phyloP scores from a whole-genome alignment of 2,113 vertebrate species.

The Pleuronectes platessa region DNA sequence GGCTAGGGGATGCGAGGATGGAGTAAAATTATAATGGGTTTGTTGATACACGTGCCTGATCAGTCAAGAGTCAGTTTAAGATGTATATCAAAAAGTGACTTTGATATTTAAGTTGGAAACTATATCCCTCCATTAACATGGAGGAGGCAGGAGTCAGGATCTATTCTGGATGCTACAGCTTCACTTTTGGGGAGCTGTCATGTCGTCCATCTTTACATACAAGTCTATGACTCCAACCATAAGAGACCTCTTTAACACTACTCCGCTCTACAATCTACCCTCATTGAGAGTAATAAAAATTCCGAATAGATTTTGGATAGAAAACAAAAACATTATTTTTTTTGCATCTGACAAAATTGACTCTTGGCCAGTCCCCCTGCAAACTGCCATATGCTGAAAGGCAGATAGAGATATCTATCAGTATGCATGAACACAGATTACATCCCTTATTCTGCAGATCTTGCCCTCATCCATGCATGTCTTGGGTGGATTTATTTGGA shows the following conservation, averaged over 20 bases:
- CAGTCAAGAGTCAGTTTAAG: too few species aligned
- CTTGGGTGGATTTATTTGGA: conserved; percentile 31
- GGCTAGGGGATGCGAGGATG: too few species aligned
- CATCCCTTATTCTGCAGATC: conserved; percentile 5
- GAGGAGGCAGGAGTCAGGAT: too few species aligned
- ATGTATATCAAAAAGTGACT: too few species aligned
- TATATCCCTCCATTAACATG: too few species aligned
- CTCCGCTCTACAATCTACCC: conserved; percentile 23
- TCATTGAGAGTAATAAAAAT: conserved; percentile 48
- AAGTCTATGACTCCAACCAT: too few species aligned
- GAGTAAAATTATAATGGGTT: too few species aligned
- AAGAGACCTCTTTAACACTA: conserved; percentile 15
- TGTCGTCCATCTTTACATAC: too few species aligned
- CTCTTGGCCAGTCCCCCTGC: not conserved
- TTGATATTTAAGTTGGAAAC: too few species aligned
- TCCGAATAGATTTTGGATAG: conserved; percentile 1
- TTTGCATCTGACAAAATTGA: conserved; percentile 18
- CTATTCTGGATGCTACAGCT: too few species aligned
- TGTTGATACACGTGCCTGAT: too few species aligned
- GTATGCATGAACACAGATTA: conserved; percentile 30
- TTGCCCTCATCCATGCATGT: not conserved
- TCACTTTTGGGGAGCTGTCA: too few species aligned
- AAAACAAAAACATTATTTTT: not conserved
- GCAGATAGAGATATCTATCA: conserved; percentile 23
- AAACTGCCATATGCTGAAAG: conserved; percentile 15